Conservation (phyloP, 1,140 invertebrate species). For the Pseudomyrmex pallidus region DNA sequence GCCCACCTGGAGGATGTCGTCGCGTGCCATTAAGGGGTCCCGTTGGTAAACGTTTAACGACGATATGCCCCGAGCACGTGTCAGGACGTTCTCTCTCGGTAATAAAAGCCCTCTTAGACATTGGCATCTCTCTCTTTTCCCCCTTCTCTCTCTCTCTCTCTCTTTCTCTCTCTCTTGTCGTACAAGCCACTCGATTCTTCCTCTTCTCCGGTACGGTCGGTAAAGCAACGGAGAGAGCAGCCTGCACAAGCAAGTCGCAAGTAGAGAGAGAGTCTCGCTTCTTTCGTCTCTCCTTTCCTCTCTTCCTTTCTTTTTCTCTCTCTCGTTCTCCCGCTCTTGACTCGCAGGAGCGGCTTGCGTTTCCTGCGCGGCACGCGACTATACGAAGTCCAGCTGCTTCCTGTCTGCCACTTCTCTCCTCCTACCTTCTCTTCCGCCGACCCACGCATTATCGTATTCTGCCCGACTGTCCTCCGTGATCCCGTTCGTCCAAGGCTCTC, state of each 20-base stretch:
- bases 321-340: not conserved
- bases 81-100: constrained; percentile 63
- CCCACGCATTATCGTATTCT: constrained; percentile 58
- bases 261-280: constrained; percentile 6
- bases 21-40: constrained; percentile 73
- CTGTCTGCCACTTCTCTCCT: constrained; percentile 65
- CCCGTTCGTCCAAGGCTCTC: not conserved
- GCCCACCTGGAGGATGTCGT: constrained; percentile 74
- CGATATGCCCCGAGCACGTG: constrained; percentile 69
- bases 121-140: constrained; percentile 7
- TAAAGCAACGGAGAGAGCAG: constrained; percentile 39
- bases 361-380: constrained; percentile 75
- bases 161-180: constrained; percentile 27
- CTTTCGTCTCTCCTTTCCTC: not conserved
- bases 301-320: not conserved
- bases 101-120: constrained; percentile 71
- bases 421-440: constrained; percentile 39
- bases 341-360: constrained; percentile 55
- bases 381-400: constrained; percentile 71
- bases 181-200: constrained; percentile 63
- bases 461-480: constrained; percentile 40
- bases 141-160: constrained; percentile 32
- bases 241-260: constrained; percentile 30
- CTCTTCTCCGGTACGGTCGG: constrained; percentile 51
- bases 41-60: constrained; percentile 74